Evolutionary conservation across 2,888 invertebrate genomes (phyloP), one percentile per base, ranked within the genome.

Genomic region (Resseliella maxima): DNA sequence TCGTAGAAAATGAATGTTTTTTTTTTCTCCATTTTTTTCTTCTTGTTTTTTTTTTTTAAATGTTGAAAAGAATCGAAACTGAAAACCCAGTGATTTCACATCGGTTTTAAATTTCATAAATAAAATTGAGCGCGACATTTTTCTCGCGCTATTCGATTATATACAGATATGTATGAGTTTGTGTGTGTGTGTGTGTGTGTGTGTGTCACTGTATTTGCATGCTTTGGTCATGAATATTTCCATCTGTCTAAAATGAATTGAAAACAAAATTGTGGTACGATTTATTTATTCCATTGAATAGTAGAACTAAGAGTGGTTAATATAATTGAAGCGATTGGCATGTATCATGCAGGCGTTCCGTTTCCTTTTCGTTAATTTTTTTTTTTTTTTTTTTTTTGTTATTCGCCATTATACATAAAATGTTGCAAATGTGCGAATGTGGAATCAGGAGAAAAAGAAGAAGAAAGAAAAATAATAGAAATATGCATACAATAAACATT

Each of bases 61-160:
- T n/a, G n/a, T n/a, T 12, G 59, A 72, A 31, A 35, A 5, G 72
- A 27, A 72, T 72, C 31, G 72, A 72, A 72, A 72, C 72, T 27
- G 72, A 72, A 72, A 72, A 35, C 1, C 31, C 72, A 27, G 72
- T 72, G 72, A 72, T 72, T 31, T 72, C 31, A 72, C 72, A 72
- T 72, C 31, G 35, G 72, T 72, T 72, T 72, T 72, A 72, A 72
- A 72, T 72, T 72, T 72, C 72, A 72, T 72, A 72, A 72, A 72
- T 72, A 31, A 35, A 72, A 72, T 35, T 31, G 72, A 31, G 31
- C 31, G 72, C 31, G 72, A 72, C 72, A 72, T 72, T 72, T 72
- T 72, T 72, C 72, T 72, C 31, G 72, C 72, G 72, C 31, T 72
- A 18, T 72, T 72, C 31, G 72, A 72, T 31, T n/a, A n/a, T n/a